Conservation (phyloP, 2,888 invertebrate species). For the Tenthredo mesomela region DNA sequence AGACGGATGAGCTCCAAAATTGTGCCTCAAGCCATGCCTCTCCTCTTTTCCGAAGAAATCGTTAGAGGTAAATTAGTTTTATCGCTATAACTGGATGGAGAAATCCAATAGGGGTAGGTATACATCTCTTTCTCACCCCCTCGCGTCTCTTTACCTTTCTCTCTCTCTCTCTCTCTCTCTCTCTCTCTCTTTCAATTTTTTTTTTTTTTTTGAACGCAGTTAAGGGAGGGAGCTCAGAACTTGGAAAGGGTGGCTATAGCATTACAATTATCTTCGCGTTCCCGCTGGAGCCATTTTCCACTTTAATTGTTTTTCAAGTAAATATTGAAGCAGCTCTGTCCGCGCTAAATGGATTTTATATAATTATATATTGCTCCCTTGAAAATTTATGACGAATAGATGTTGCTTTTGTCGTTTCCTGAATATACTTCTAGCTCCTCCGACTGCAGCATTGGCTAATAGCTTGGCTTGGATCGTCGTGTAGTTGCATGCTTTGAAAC, state of each 20-base stretch:
- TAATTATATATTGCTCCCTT: constrained; percentile 20
- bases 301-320: constrained; percentile 30
- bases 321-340: constrained; percentile 46
- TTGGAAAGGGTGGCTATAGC: constrained; percentile 43
- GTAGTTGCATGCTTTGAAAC: constrained; percentile 38
- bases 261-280: constrained; percentile 42
- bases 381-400: constrained; percentile 14
- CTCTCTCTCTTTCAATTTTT: neutral
- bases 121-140: constrained; percentile 31
- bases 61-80: constrained; percentile 46
- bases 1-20: constrained; percentile 38
- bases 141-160: neutral
- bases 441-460: neutral
- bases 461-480: constrained; percentile 29
- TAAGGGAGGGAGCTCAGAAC: neutral
- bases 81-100: constrained; percentile 43
- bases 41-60: constrained; percentile 32
- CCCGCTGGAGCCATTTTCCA: constrained; percentile 30
- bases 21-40: constrained; percentile 31
- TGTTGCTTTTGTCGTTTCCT: constrained; percentile 5
- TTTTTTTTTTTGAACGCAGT: constrained; percentile 1
- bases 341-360: constrained; percentile 29
- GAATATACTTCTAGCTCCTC: constrained; percentile 2
- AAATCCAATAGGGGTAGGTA: constrained; percentile 37
- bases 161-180: neutral